Conservation (phyloP, 2,888 invertebrate genomes). For the Hololepta plana region DNA sequence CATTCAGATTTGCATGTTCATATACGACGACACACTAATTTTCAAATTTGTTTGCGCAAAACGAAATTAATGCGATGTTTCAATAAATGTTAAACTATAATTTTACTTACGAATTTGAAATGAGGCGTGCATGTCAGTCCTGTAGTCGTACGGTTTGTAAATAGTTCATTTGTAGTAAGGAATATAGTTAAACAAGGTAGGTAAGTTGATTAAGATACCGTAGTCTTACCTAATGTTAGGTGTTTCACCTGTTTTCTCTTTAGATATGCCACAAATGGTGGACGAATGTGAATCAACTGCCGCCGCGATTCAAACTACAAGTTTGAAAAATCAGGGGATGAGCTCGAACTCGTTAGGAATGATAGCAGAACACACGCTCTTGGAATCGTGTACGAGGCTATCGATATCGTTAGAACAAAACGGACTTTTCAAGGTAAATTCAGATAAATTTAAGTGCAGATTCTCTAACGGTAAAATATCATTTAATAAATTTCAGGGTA, state of each 20-base stretch:
- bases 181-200: too few relatives aligned
- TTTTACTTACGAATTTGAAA: too few relatives aligned
- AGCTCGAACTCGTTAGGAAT: slow-evolving; percentile 53
- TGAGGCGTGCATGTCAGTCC: too few relatives aligned
- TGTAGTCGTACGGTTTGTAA: too few relatives aligned
- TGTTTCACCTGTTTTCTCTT: slow-evolving; percentile 9
- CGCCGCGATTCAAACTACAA: slow-evolving; percentile 50
- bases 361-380: slow-evolving; percentile 70
- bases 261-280: slow-evolving; percentile 51
- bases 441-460: slow-evolving; percentile 3
- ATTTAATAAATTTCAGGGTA: slow-evolving; percentile 15
- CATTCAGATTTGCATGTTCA: too few relatives aligned
- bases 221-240: too few relatives aligned
- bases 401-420: slow-evolving; percentile 78
- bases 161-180: too few relatives aligned
- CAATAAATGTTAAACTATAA: too few relatives aligned
- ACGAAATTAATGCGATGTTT: too few relatives aligned
- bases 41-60: too few relatives aligned
- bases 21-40: too few relatives aligned
- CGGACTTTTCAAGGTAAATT: slow-evolving; percentile 46
- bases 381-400: slow-evolving; percentile 71
- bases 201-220: too few relatives aligned
- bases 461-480: neutral
- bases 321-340: slow-evolving; percentile 34
- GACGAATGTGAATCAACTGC: slow-evolving; percentile 85